Percentiles rank a stretch among this genome's conserved stretches.
phyloP scores from a whole-genome alignment of 2,888 invertebrate species.

The Pyrgus malvae region DNA sequence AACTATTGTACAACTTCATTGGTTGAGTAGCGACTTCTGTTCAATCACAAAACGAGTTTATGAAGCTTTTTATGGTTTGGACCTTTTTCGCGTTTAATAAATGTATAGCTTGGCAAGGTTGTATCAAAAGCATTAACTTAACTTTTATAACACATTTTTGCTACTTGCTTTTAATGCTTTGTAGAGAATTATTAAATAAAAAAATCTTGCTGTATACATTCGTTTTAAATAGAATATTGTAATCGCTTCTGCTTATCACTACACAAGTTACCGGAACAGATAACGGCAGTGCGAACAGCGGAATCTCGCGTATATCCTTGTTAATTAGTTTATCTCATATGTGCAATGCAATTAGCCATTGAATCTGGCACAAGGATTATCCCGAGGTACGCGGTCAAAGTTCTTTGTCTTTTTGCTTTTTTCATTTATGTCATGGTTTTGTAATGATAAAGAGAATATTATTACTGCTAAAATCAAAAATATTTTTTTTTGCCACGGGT shows the following conservation, averaged over 20 bases:
- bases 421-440: conserved; percentile 12
- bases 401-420: conserved; percentile 42
- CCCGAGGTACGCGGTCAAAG: conserved; percentile 53
- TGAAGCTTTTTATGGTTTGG: no score
- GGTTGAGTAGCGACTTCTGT: no score
- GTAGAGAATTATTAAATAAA: no score
- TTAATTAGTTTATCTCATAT: conserved; percentile 80
- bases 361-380: conserved; percentile 75
- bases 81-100: no score
- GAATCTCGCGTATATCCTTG: conserved; percentile 78
- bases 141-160: no score
- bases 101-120: no score
- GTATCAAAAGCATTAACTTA: no score
- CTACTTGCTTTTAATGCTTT: no score
- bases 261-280: conserved; percentile 45
- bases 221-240: neutral
- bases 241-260: conserved; percentile 37
- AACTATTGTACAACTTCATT: no score
- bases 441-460: neutral
- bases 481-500: no score
- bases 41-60: no score
- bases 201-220: no score
- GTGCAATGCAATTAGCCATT: conserved; percentile 70
- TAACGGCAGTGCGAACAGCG: conserved; percentile 64
- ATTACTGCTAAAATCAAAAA: neutral